Evolutionary conservation across 1,140 invertebrate species (phyloP), one percentile per base, ranked within the genome.

Genomic region (Mercenaria mercenaria): DNA sequence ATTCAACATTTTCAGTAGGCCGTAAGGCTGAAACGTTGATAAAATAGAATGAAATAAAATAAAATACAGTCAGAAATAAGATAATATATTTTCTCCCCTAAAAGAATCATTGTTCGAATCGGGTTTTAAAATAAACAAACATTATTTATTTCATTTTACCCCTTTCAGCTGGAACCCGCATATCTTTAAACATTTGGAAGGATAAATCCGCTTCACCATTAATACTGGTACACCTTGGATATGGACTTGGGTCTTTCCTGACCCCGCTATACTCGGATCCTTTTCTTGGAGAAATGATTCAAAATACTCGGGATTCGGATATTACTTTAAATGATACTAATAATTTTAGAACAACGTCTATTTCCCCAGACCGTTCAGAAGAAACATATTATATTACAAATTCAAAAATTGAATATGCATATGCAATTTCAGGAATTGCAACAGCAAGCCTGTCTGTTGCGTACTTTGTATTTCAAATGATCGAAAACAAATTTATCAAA

Each of bases 321-420:
- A 47, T 47, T 47, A 6, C 43, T 8, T 47, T 15, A 6, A 41
- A 41, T 32, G 69, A 18, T 6, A 18, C 18, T 20, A n/a, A 1
- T 74, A 26, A 41, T 39, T 6, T 20, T 39, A 23, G 15, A 11
- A 74, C 37, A 23, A 1, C 26, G 0, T 6, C 32, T 41, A 8
- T n/a, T 18, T 20, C 4, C 4, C 13, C 39, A 41, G 32, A 1
- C 37, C 34, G 23, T 74, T 39, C 29, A 4, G 3, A 39, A n/a
- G 37, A 23, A 3, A 32, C 6, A 20, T 32, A 20, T 39, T 74
- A 41, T 18, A 32, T 91, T 3, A 74, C 47, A 67, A 91, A 89
- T 20, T 91, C 92, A n/a, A 59, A 69, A 23, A 92, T 93, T 76
- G 91, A 92, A 77, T 91, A 86, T 61, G 67, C 90, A 0, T 92